Percentiles rank a stretch among this genome's conserved stretches.
Evolutionary conservation across 1,140 invertebrate species (phyloP).

Genomic region (Drosophila saltans): DNA sequence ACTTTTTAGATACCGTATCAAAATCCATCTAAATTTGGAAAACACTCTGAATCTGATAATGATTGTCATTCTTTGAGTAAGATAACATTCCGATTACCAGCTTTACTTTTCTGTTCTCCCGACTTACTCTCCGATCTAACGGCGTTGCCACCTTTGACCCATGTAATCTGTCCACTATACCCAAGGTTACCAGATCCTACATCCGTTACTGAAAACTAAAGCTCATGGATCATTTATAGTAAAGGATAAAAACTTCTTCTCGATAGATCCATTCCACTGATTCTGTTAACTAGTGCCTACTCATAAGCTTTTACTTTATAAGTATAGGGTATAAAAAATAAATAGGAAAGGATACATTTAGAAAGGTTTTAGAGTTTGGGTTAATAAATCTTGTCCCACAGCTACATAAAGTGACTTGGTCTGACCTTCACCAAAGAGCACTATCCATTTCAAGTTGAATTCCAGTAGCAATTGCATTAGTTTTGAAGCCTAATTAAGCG

Average conservation of each 20-base stretch:
- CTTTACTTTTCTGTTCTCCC: no score
- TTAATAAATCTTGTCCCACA: not conserved
- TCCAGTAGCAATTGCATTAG: slow-evolving; percentile 14
- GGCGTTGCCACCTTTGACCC: no score
- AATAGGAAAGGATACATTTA: not conserved
- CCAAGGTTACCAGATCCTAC: no score
- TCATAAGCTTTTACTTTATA: not conserved
- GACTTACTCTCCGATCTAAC: no score
- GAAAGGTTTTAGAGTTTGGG: not conserved
- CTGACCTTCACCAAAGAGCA: slow-evolving; percentile 18
- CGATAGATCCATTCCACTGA: not conserved
- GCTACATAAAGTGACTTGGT: not conserved
- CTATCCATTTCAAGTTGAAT: slow-evolving; percentile 4
- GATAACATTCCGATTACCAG: no score
- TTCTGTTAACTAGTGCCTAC: not conserved
- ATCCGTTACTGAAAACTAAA: no score
- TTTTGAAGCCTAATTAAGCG: slow-evolving; percentile 51
- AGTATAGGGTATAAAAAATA: not conserved
- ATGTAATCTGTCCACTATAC: no score
- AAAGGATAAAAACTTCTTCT: no score
- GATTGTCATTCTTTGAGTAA: no score
- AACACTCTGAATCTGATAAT: no score
- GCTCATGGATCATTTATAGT: no score
- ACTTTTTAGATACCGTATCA: not conserved
- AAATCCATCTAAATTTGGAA: no score